Evolutionary conservation across 1,140 invertebrate species (phyloP), one percentile per base, ranked within the genome.

Genomic region (Leptonema lineaticorne): DNA sequence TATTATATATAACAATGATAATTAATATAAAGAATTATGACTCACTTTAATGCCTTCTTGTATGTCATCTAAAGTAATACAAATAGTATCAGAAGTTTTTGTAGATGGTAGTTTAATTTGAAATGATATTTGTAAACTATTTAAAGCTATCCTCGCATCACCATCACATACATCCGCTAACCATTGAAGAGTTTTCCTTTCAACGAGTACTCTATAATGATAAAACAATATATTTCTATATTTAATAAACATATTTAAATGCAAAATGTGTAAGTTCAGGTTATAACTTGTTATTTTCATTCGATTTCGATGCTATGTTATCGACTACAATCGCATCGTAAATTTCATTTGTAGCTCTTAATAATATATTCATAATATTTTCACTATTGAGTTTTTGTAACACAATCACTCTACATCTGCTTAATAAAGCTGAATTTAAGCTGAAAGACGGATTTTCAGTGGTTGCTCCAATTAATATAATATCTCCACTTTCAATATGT

Each of bases 401-500:
- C 14, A 92, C 86, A 72, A 93, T 84, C 2, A 94, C 90, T 69
- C 87, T 81, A 74, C 90, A 91, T 27, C 92, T 81, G 80, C 90
- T 92, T 0, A 95, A 77, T 5, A 95, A 78, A 0, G 92, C 91
- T 68, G 86, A 88, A 76, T 94, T 94, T 27, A 94, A 84, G 75
- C 87, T 88, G 76, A 93, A 94, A 0, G 91, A 93, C 45, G 93
- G 93, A 81, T 94, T 95, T 79, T 95, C 92, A 58, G 93, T 95
- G 1, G 93, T 95, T 0, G 93, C 92, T 33, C 92, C 93, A 66
- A 95, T 87, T 50, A 95, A 77, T 27, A 84, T 89, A n/a, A 95
- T 88, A 6, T 86, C 89, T 0, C 93, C 92, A 76, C 86, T 88
- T 79, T 94, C 93, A 24, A 94, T 87, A 78, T 91, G 88, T 11